Percentiles rank a stretch among this genome's conserved stretches.
Conservation (phyloP, 2,888 invertebrate genomes). For the Mechanitis mazaeus region DNA sequence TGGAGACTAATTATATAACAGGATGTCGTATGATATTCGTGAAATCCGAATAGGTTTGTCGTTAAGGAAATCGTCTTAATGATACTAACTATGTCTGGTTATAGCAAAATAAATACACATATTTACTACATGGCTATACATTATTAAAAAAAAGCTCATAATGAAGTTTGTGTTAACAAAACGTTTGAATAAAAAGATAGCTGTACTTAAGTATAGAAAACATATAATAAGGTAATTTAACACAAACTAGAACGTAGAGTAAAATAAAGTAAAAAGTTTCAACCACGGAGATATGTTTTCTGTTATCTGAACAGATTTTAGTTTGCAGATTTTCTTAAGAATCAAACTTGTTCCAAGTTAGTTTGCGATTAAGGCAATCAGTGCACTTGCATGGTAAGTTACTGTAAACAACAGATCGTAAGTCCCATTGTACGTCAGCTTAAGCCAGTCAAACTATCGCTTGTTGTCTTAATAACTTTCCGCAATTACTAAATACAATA, state of each 20-base stretch:
- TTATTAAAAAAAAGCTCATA: no score
- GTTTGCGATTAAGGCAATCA: slow-evolving; percentile 67
- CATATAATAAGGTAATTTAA: slow-evolving; percentile 12
- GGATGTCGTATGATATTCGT: no score
- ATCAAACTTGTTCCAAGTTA: slow-evolving; percentile 54
- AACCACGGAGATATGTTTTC: slow-evolving; percentile 21
- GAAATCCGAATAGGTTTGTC: no score
- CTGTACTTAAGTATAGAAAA: slow-evolving; percentile 2
- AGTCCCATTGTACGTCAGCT: slow-evolving; percentile 57
- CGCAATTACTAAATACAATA: slow-evolving; percentile 42
- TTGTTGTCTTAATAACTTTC: slow-evolving; percentile 55
- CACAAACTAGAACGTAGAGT: slow-evolving; percentile 12
- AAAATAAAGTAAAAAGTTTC: background rate
- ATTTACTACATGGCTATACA: no score
- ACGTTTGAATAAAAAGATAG: slow-evolving; percentile 8
- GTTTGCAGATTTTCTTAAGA: slow-evolving; percentile 44
- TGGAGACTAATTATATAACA: background rate
- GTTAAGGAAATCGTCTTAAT: no score
- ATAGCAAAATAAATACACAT: no score
- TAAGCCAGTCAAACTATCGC: slow-evolving; percentile 44
- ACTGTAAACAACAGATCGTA: slow-evolving; percentile 55
- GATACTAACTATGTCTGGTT: no score
- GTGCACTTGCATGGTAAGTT: slow-evolving; percentile 36
- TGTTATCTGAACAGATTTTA: slow-evolving; percentile 20
- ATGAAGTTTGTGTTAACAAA: no score